These are phyloP conservation scores for Lordiphosa clarofinis DNA, from an alignment of 1,140 invertebrate genomes.

Conservation along the genomic window DNA sequence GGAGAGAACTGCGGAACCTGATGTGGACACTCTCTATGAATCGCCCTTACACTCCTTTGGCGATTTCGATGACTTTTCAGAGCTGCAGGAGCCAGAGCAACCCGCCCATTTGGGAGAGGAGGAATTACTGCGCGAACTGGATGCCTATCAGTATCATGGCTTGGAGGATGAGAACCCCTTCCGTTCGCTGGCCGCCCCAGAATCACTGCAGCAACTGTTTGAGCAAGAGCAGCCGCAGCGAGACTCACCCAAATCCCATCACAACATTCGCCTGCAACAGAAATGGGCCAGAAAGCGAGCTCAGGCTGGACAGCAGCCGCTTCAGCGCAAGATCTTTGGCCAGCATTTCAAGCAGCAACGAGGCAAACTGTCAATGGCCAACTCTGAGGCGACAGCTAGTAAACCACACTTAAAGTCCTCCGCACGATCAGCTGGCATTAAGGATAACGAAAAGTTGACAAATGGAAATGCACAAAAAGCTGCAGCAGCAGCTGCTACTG, in stretches of 20 bases:
- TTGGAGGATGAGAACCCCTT: conserved; percentile 67
- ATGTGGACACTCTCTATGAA: conserved; percentile 47
- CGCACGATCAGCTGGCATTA: conserved; percentile 41
- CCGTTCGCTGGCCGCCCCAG: conserved; percentile 41
- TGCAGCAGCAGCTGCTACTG: conserved; percentile 9
- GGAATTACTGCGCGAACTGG: conserved; percentile 62
- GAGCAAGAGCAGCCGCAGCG: conserved; percentile 49
- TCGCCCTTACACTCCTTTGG: conserved; percentile 54
- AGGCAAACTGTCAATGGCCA: conserved; percentile 56
- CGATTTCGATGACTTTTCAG: conserved; percentile 71
- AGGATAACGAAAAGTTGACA: conserved; percentile 33
- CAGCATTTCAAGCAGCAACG: conserved; percentile 68
- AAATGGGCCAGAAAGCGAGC: conserved; percentile 68
- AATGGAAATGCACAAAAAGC: no score
- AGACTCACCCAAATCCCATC: conserved; percentile 31
- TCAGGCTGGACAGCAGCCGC: conserved; percentile 30
- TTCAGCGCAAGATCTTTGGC: conserved; percentile 68
- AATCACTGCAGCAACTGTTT: conserved; percentile 59
- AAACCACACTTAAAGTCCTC: conserved; percentile 47
- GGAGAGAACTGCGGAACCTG: conserved; percentile 26
- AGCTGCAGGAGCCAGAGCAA: conserved; percentile 47
- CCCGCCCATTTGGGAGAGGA: conserved; percentile 53
- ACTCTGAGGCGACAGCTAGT: conserved; percentile 60
- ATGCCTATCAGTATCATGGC: conserved; percentile 72
- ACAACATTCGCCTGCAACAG: conserved; percentile 65